Conservation (phyloP, 1,140 invertebrate species). For the Drosophila suzukii region DNA sequence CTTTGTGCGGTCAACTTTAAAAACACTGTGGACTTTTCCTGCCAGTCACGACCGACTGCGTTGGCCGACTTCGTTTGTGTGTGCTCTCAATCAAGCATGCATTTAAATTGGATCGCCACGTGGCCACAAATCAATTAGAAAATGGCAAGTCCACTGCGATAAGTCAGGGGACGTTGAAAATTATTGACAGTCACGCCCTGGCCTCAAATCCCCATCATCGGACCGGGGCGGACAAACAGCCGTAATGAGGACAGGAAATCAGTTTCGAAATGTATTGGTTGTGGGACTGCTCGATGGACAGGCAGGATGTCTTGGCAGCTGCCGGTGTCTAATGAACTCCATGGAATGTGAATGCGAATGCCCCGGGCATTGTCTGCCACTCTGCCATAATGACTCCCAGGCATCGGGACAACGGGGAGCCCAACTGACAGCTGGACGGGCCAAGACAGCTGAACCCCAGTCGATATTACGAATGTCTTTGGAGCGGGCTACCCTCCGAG, state of each 20-base stretch:
- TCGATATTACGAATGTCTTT: conserved; percentile 52
- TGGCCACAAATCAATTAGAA: conserved; percentile 73
- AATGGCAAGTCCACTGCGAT: conserved; percentile 27
- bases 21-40: conserved; percentile 32
- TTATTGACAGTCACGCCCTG: conserved; percentile 48
- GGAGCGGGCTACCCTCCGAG: conserved; percentile 31
- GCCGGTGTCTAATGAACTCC: conserved; percentile 53
- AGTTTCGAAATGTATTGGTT: conserved; percentile 36
- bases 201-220: conserved; percentile 3
- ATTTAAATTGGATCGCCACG: conserved; percentile 54
- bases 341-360: conserved; percentile 28
- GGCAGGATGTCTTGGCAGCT: conserved; percentile 21
- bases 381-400: conserved; percentile 71
- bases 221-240: conserved; percentile 32
- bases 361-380: conserved; percentile 57
- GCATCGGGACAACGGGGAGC: conserved; percentile 17
- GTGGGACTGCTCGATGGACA: background rate
- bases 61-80: background rate
- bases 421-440: conserved; percentile 52
- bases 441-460: conserved; percentile 42
- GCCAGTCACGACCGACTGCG: conserved; percentile 4
- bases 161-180: conserved; percentile 34
- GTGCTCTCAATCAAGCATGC: conserved; percentile 42
- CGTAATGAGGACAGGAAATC: conserved; percentile 60
- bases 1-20: conserved; percentile 47